Evolutionary conservation across 2,888 invertebrate genomes (phyloP).

Genomic region (Agrochola litura): DNA sequence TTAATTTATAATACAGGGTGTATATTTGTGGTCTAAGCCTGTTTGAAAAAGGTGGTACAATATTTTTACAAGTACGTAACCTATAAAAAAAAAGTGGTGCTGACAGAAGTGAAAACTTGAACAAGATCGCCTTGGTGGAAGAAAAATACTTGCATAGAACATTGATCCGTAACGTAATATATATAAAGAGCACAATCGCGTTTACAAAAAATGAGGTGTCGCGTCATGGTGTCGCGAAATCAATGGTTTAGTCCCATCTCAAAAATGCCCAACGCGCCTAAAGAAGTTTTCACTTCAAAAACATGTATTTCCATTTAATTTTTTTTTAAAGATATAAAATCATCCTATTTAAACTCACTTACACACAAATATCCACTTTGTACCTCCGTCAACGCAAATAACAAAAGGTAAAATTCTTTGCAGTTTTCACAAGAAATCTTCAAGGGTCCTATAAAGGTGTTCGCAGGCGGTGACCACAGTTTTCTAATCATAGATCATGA

Average conservation of each 20-base stretch:
- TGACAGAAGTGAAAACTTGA: too few species aligned
- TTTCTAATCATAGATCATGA: constrained; percentile 92
- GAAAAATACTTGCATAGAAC: too few species aligned
- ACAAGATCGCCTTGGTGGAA: too few species aligned
- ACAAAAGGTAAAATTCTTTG: constrained; percentile 60
- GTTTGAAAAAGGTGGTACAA: constrained; percentile 42
- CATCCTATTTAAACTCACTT: constrained; percentile 30
- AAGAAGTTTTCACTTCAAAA: too few species aligned
- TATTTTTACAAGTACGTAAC: not conserved
- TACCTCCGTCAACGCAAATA: constrained; percentile 2
- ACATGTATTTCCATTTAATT: not conserved
- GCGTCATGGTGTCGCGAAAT: too few species aligned
- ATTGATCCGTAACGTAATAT: too few species aligned
- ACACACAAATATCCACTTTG: constrained; percentile 42
- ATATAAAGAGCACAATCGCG: too few species aligned
- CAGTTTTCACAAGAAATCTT: constrained; percentile 83
- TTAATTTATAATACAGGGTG: constrained; percentile 33
- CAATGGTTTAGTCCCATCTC: too few species aligned
- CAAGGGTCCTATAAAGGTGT: constrained; percentile 91
- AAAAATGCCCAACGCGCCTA: too few species aligned
- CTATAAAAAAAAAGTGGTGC: not conserved
- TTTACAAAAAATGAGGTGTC: too few species aligned
- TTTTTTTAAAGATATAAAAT: not conserved
- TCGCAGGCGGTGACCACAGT: constrained; percentile 97
- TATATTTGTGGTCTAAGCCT: constrained; percentile 35